phyloP scores from a whole-genome alignment of 2,113 vertebrate species.

The Grammomys dolichurus region DNA sequence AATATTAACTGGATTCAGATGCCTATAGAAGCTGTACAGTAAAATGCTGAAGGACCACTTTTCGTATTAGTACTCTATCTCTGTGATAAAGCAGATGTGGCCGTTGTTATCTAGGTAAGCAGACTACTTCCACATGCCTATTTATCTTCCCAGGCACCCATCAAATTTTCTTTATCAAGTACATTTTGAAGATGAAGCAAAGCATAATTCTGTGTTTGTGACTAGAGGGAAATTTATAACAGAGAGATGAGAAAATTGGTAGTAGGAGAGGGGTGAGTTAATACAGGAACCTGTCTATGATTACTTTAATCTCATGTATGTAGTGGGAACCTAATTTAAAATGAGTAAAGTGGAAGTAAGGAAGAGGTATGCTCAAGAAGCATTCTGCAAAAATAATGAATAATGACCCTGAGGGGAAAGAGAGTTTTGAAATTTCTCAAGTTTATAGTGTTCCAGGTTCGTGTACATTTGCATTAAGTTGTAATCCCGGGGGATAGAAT shows the following conservation, averaged over 20 bases:
- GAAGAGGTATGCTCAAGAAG: not conserved
- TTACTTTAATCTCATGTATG: not conserved
- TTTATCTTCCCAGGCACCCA: slow-evolving; percentile 17
- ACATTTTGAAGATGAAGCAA: slow-evolving; percentile 51
- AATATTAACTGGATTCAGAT: not conserved
- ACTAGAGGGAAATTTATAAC: slow-evolving; percentile 45
- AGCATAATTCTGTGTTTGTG: slow-evolving; percentile 3
- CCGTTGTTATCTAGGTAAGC: not conserved
- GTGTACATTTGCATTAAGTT: slow-evolving; percentile 6
- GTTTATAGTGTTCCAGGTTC: slow-evolving; percentile 5
- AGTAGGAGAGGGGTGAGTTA: not conserved
- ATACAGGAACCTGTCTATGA: not conserved
- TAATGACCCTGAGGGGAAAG: not conserved
- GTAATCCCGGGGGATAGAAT: not conserved
- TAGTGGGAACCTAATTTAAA: slow-evolving; percentile 59
- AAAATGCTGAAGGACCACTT: not conserved
- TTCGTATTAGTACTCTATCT: not conserved
- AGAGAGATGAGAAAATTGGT: not conserved
- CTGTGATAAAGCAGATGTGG: not conserved
- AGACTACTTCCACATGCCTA: not conserved
- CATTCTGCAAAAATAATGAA: not conserved
- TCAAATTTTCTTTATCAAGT: slow-evolving; percentile 25
- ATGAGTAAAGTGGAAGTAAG: slow-evolving; percentile 1
- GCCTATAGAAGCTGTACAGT: not conserved
- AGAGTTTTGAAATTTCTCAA: slow-evolving; percentile 29